Evolutionary conservation across 2,888 invertebrate genomes (phyloP), one percentile per base, ranked within the genome.

Genomic region (Machimus rusticus): DNA sequence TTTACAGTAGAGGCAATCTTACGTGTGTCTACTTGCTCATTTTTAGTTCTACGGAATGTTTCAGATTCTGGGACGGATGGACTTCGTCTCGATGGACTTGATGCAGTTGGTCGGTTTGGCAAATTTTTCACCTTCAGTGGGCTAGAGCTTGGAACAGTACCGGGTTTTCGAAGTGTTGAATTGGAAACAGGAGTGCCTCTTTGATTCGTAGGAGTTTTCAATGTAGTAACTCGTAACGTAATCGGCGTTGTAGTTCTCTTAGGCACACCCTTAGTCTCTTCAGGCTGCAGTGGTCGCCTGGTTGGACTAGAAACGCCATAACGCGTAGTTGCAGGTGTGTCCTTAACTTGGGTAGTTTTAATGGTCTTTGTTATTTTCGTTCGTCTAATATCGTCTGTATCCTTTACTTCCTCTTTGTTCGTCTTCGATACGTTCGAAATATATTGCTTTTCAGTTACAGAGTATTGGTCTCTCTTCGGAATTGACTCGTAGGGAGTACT

Each of bases 241-340:
- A 39, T 51, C 34, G 28, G 1, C 14, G 74, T 76, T 39, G n/a
- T 55, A 14, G 51, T 39, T 76, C 76, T 85, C 37, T 78, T 85
- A 55, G 31, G 51, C 9, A 19, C 3, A 57, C 16, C 9, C 16
- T 46, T 78, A 14, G 12, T 8, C 34, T 31, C 37, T 57, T 88
- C 57, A 12, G 57, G 19, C 4, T 88, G 34, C 8, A 87, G 74
- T 14, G 78, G 87, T 88, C 90, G 90, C 88, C 91, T 92, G n/a
- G 89, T 89, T n/a, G 91, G 91, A 23, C 91, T 91, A 86, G 86
- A 28, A 23, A 66, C 9, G 9, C 23, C 66, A 28, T 66, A 23
- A n/a, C 66, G 66, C 12, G 66, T 23, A 66, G 66, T 66, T 66
- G 12, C 12, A 0, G 66, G 66, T 4, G 23, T 12, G 12, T 66